Percentiles rank a stretch among this genome's conserved stretches.
Conservation (phyloP, 2,113 vertebrate genomes). For the Etheostoma spectabile region DNA sequence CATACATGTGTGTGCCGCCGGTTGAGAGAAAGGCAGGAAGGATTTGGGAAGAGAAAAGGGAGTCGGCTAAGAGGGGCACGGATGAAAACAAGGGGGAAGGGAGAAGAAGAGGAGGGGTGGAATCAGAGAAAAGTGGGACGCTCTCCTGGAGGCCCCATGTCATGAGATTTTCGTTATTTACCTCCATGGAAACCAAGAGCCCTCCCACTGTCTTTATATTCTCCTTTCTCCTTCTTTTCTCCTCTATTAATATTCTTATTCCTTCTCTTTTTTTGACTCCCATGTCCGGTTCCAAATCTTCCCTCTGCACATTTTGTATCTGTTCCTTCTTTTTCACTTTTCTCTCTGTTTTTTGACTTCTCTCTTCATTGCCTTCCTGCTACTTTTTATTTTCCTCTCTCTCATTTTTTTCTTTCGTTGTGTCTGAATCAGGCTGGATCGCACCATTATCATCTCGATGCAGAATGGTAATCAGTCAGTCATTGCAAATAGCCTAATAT, state of each 20-base stretch:
- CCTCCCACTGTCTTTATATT: slow-evolving; percentile 36
- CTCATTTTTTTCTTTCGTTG: background rate
- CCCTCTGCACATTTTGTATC: background rate
- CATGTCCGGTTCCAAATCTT: background rate
- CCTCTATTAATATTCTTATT: background rate
- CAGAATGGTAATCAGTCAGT: slow-evolving; percentile 6
- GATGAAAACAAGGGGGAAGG: slow-evolving; percentile 47
- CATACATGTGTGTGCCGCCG: slow-evolving; percentile 24
- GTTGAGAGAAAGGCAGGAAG: slow-evolving; percentile 35
- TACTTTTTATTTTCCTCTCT: background rate
- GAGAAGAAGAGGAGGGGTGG: slow-evolving; percentile 52
- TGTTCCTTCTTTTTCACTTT: background rate
- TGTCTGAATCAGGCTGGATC: background rate
- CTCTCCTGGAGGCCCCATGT: slow-evolving; percentile 59
- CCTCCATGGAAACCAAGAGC: slow-evolving; percentile 57
- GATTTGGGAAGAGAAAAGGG: slow-evolving; percentile 58
- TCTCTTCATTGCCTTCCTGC: background rate
- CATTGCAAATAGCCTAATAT: background rate
- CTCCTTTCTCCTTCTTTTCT: slow-evolving; percentile 25
- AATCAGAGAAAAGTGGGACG: slow-evolving; percentile 43
- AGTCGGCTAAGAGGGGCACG: slow-evolving; percentile 44
- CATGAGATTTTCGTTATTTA: slow-evolving; percentile 70
- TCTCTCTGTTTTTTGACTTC: background rate
- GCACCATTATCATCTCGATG: background rate
- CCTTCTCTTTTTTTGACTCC: slow-evolving; percentile 7